Conservation (phyloP, 2,888 invertebrate genomes). For the Euproctis similis region DNA sequence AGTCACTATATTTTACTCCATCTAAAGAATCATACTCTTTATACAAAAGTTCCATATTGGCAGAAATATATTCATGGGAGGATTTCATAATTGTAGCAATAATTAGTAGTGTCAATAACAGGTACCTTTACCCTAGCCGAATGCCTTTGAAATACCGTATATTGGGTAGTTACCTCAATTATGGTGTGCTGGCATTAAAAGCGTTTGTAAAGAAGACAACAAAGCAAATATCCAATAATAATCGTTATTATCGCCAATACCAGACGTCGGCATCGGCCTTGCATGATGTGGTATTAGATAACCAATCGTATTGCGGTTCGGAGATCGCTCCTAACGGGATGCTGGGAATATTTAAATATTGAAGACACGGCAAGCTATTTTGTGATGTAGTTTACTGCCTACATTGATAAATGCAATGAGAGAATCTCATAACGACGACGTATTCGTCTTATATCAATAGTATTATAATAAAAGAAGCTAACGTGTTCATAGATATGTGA, state of each 20-base stretch:
- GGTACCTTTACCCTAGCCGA: no score
- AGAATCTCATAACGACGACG: no score
- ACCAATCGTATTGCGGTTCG: conserved; percentile 53
- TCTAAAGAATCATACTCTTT: no score
- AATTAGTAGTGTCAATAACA: no score
- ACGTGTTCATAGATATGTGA: no score
- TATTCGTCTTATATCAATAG: no score
- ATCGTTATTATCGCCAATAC: conserved; percentile 25
- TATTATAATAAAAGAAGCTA: no score
- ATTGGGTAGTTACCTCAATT: conserved; percentile 5
- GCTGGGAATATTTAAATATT: conserved; percentile 13
- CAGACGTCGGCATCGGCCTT: conserved; percentile 38
- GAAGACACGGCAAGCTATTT: conserved; percentile 2
- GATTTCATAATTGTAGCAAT: no score
- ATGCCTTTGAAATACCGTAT: conserved; percentile 3
- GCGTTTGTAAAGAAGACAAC: conserved; percentile 20
- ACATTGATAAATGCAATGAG: no score
- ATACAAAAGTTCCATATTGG: no score
- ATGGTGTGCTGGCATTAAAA: conserved; percentile 16
- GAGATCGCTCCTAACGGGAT: conserved; percentile 54
- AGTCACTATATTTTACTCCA: no score
- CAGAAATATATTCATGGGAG: no score
- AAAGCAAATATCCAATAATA: conserved; percentile 25
- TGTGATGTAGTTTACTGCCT: conserved; percentile 8
- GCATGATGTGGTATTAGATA: conserved; percentile 49